Evolutionary conservation across 2,888 invertebrate species (phyloP), one percentile per base, ranked within the genome.

Genomic region (Serripes groenlandicus): DNA sequence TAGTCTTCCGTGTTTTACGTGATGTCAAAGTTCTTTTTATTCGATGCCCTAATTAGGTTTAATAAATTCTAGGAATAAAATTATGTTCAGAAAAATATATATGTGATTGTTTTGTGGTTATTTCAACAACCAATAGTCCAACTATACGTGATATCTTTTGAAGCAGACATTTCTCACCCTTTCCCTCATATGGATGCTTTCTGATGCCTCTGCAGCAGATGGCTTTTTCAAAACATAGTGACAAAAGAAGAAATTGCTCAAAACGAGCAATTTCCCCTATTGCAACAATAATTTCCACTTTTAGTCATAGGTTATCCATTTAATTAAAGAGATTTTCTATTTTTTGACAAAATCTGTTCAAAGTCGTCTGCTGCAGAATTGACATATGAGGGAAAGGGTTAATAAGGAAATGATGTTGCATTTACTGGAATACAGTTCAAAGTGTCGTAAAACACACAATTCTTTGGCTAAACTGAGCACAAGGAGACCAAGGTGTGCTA

Each of bases 1-100:
- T 66, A 66, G 66, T 66, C 66, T 66, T 66, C 66, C 66, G 42
- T 66, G 66, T 66, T 62, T 62, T 62, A 66, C 42, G 66, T 66
- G 66, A 35, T 15, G 66, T 66, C 66, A 42, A 26, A 28, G 35
- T 66, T 66, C 37, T 66, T 66, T 66, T 42, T 66, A 42, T 66
- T 66, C 42, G 28, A 66, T 66, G 66, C 42, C 66, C 66, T 26
- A 42, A 42, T 42, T 66, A 66, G 66, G 26, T 66, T 66, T 42
- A 66, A 42, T 66, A 42, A 66, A 66, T 66, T 66, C 66, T 66
- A 66, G 66, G 56, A 42, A 66, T 66, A 34, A 66, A 66, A 66
- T 42, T 66, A 42, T 42, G 37, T 37, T 66, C 42, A 15, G 64
- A 64, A 64, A 64, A 64, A 34, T 34, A 62, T 21, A 3, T 21